Evolutionary conservation across 2,888 invertebrate species (phyloP), one percentile per base, ranked within the genome.

Genomic region (Drosophila affinis): DNA sequence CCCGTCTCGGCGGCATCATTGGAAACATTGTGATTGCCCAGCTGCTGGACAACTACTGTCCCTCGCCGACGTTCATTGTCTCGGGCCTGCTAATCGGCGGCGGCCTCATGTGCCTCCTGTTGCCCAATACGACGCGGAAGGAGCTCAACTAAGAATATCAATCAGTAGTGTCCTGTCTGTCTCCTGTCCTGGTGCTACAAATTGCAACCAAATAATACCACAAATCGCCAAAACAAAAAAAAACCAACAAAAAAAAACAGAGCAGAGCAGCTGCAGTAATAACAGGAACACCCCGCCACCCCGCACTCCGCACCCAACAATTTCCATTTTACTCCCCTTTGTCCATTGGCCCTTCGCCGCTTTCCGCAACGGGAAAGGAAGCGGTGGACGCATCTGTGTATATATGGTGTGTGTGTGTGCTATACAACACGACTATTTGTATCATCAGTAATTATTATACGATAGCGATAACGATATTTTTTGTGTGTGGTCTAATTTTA

Each of bases 51-150:
- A 93, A 95, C 79, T 96, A 97, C 92, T 98, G 98, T 93, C 97
- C 97, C 45, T 96, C 98, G 74, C 98, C 98, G 59, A 97, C 98
- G 78, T 96, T 98, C 92, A 96, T 98, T 79, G 97, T 98, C 55
- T 97, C 98, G 77, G 94, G 94, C 34, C 94, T 98, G 75, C 94
- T 98, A 76, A 96, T 96, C 83, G 95, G 97, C 88, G 98, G 98
- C 91, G 98, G 98, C 71, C 94, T 98, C 76, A 95, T 96, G 93
- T 96, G 97, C 92, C 94, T 98, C 89, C 94, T 96, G 93, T 93
- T 98, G 92, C 98, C 98, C 88, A 97, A 98, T 93, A 98, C 97
- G 90, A 97, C 97, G 48, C 94, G 96, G 77, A 96, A 95, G 92
- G 96, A 97, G 89, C 89, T 92, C 77, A 92, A 90, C 75, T 92